Evolutionary conservation across 1,140 invertebrate genomes (phyloP), one percentile per base, ranked within the genome.

Genomic region (Hydropsyche tenuis): DNA sequence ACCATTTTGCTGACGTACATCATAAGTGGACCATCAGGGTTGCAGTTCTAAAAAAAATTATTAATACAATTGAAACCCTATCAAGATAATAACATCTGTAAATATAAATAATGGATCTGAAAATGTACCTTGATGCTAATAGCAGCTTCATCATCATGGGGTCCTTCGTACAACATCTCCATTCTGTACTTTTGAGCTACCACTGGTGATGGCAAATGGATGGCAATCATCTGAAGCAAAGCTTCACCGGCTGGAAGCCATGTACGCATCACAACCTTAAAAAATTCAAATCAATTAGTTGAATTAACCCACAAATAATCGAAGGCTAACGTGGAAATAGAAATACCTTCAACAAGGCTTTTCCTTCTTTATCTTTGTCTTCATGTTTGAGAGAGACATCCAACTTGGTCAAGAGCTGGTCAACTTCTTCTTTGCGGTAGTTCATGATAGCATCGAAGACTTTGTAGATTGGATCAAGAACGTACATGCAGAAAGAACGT

Each of bases 1-100:
- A 99, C 98, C 98, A 99, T 99, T 87, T 99, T 99, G 22, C 97
- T 99, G 76, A 99, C 90, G 89, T 99, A 99, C 98, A 99, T 99
- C 97, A 99, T 99, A 25, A 99, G 88, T 20, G 96, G 97, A 77
- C 92, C 98, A 79, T 97, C 93, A 6, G 96, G 92, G 85, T 99
- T 95, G 84, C 98, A 99, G 80, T 85, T 94, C 90, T 96, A 87
- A 73, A 86, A 82, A 73, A 46, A 77, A 62, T 20, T 20, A 3
- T 62, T 62, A 23, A 62, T 37, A 4, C 3, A 9, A 4, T 37
- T 37, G 3, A 9, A 37, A n/a, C n/a, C n/a, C n/a, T 37, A 37
- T 37, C 2, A 48, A n/a, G 4, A 48, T 4, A 48, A 48, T 48
- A 48, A 48, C 16, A 14, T 48, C 4, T 48, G 14, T 48, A 6